These are phyloP conservation scores for Tetramorium parvispinum DNA, from an alignment of 1,140 invertebrate genomes.

Conservation along the genomic window DNA sequence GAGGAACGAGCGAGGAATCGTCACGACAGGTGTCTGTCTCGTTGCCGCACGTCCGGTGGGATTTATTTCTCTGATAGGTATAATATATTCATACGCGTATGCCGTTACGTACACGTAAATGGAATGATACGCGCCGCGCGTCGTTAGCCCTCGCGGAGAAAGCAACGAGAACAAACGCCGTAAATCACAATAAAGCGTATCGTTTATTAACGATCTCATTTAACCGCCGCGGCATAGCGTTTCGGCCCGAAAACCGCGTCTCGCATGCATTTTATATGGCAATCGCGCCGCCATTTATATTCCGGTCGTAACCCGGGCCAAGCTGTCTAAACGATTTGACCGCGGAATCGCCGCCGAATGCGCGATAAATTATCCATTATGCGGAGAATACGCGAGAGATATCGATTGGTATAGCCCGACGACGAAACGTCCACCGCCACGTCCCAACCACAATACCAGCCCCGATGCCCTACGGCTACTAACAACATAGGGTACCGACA, in stretches of 20 bases:
- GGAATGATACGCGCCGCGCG: not conserved
- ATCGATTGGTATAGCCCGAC: slow-evolving; percentile 37
- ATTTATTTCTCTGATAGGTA: slow-evolving; percentile 50
- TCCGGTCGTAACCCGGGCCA: slow-evolving; percentile 30
- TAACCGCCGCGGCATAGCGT: slow-evolving; percentile 40
- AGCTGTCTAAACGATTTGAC: slow-evolving; percentile 63
- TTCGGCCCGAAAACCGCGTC: slow-evolving; percentile 52
- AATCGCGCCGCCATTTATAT: slow-evolving; percentile 68
- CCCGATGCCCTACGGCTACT: slow-evolving; percentile 41
- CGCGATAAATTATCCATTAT: slow-evolving; percentile 71
- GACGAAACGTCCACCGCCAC: not conserved
- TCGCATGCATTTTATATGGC: slow-evolving; percentile 62
- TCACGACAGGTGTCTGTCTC: slow-evolving; percentile 75
- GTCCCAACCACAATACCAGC: slow-evolving; percentile 14
- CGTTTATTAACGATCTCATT: slow-evolving; percentile 73
- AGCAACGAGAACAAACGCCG: slow-evolving; percentile 21
- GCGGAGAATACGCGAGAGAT: slow-evolving; percentile 43
- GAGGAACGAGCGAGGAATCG: slow-evolving; percentile 52
- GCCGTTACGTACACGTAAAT: not conserved
- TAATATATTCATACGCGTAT: slow-evolving; percentile 56
- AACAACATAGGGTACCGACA: slow-evolving; percentile 14
- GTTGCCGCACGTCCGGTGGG: slow-evolving; percentile 51
- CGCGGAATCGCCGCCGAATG: slow-evolving; percentile 61
- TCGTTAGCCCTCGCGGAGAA: slow-evolving; percentile 13
- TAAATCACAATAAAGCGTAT: slow-evolving; percentile 71